These are phyloP conservation scores for Porites australiensis DNA, from an alignment of 64 coral and sea anemone species.

Conservation along the genomic window DNA sequence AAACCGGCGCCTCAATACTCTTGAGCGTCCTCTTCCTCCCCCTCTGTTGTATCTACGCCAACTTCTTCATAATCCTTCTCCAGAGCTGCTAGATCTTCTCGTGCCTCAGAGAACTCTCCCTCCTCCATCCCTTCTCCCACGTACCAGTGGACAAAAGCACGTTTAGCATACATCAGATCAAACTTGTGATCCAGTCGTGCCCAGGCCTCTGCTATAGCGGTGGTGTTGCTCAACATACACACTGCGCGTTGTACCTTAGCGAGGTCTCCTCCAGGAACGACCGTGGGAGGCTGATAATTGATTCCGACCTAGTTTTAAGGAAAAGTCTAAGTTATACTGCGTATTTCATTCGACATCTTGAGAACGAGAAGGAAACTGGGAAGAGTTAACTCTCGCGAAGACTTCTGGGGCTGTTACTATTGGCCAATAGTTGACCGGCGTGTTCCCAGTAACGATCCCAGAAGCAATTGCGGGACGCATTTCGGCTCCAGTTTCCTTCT, in stretches of 20 bases:
- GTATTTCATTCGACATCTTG: neutral
- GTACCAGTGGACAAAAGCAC: constrained; percentile 76
- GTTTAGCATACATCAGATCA: constrained; percentile 79
- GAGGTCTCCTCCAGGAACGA: constrained; percentile 75
- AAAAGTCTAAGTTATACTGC: neutral
- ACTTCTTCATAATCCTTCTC: constrained; percentile 80
- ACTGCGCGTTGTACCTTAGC: constrained; percentile 74
- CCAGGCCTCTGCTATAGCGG: constrained; percentile 75
- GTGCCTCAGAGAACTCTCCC: constrained; percentile 79
- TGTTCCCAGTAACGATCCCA: too few species aligned
- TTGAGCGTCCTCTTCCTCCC: constrained; percentile 13
- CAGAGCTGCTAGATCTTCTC: constrained; percentile 66
- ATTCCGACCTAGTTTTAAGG: constrained; percentile 45
- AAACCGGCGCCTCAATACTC: neutral
- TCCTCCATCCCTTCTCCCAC: constrained; percentile 77
- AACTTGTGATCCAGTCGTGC: constrained; percentile 77
- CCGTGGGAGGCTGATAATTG: constrained; percentile 79
- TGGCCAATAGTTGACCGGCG: too few species aligned
- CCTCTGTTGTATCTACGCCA: constrained; percentile 19
- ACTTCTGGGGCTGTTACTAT: too few species aligned
- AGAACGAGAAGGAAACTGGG: neutral
- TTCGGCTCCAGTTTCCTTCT: too few species aligned
- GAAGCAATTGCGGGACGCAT: too few species aligned
- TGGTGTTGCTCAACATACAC: constrained; percentile 80
- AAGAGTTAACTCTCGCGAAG: too few species aligned